These are phyloP conservation scores for Caenorhabditis elegans DNA, from an alignment of 1,140 invertebrate genomes.

Conservation along the genomic window WBcel235 BX284606.5:5615501-5616000, in stretches of 20 bases:
- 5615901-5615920: slow-evolving; percentile 24
- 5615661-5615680: not conserved
- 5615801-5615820: not conserved
- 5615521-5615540: not conserved
- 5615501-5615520: not conserved
- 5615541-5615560: not conserved
- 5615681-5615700: no score
- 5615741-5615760: no score
- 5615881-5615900: not conserved
- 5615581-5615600: not conserved
- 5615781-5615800: not conserved
- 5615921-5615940: not conserved
- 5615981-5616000: not conserved
- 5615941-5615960: no score
- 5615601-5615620: not conserved
- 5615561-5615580: not conserved
- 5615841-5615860: not conserved
- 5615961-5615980: no score
- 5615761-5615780: not conserved
- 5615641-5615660: not conserved
- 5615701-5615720: no score
- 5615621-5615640: not conserved
- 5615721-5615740: no score
- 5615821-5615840: not conserved
- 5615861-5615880: not conserved